A percentile compares a stretch with the other conserved stretches of the same genome.
Evolutionary conservation across 1,140 invertebrate species (phyloP).

Genomic region (Probaryconus sp.): DNA sequence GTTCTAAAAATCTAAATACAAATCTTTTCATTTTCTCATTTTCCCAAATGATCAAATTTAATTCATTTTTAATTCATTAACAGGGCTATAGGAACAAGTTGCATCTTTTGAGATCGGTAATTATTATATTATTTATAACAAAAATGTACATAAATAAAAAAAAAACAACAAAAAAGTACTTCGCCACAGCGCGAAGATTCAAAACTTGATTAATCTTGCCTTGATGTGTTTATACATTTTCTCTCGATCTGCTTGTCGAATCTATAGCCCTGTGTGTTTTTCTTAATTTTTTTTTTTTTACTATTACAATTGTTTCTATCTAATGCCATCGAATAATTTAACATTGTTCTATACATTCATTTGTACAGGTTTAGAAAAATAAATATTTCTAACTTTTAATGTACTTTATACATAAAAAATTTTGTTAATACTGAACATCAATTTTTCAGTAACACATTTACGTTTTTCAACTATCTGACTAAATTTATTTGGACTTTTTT

Average conservation of each 20-base stretch:
- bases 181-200: slow-evolving; percentile 63
- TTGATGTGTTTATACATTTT: slow-evolving; percentile 49
- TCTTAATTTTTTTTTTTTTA: slow-evolving; percentile 5
- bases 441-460: not conserved
- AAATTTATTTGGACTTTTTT: slow-evolving; percentile 24
- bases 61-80: too few species aligned
- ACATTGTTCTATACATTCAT: too few species aligned
- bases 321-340: too few species aligned
- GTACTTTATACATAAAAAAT: slow-evolving; percentile 16
- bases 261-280: slow-evolving; percentile 19
- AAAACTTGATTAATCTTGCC: slow-evolving; percentile 67
- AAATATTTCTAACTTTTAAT: slow-evolving; percentile 21
- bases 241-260: slow-evolving; percentile 42
- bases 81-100: slow-evolving; percentile 47
- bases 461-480: not conserved
- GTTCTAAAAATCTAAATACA: too few species aligned
- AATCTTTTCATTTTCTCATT: too few species aligned
- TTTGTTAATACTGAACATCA: not conserved
- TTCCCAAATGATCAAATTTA: not conserved
- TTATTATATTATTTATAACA: slow-evolving; percentile 52
- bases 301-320: not conserved
- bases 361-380: slow-evolving; percentile 38
- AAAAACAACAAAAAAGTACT: slow-evolving; percentile 71
- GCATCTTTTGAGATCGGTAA: slow-evolving; percentile 54
- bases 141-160: slow-evolving; percentile 73